Base-by-base conservation (phyloP, 2,888 invertebrate genomes). In the Heliconius hortense region DNA sequence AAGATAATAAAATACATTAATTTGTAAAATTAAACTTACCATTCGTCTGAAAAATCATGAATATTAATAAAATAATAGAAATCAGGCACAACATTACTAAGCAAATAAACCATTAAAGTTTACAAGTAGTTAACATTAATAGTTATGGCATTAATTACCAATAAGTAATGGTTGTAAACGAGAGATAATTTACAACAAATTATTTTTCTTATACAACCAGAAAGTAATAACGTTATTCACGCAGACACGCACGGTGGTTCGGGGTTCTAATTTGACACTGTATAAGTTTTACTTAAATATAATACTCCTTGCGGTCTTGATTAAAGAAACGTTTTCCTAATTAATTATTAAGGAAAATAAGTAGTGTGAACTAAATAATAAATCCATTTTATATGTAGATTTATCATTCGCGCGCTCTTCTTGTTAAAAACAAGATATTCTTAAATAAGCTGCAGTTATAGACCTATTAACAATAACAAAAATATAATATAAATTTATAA, bases 61-160 rank as follows among this genome's bases (percentile, higher is more conserved):
- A 75, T 39, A 31, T 35, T 10, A 69, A 8, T 10, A 75, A 64
- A 64, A 75, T 70, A 5, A 11, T 28, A 43, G 21, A 71, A 64
- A 69, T 39, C 26, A 43, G 26, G 15, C 28, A 59, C 26, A 64
- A 26, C 71, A 71, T 75, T 53, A n/a, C 28, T 59, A 18, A 13
- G 24, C 39, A 35, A 11, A 28, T 62, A 60, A 39, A 39, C 11
- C 7, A 71, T 28, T 62, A 71, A 10, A 60, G 11, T 60, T 43
- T 28, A 63, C 8, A 48, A 48, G 35, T 70, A 35, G 15, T 69
- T 64, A 63, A 53, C n/a, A 70, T n/a, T 60, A 24, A 74, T 26
- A 21, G 48, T 35, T 62, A 48, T n/a, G 8, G 18, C 13, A 56
- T 56, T 69, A 56, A 69, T 69, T 35, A 35, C 56, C 56, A 56